Conservation (phyloP, 2,888 invertebrate species). For the Thereva unica region DNA sequence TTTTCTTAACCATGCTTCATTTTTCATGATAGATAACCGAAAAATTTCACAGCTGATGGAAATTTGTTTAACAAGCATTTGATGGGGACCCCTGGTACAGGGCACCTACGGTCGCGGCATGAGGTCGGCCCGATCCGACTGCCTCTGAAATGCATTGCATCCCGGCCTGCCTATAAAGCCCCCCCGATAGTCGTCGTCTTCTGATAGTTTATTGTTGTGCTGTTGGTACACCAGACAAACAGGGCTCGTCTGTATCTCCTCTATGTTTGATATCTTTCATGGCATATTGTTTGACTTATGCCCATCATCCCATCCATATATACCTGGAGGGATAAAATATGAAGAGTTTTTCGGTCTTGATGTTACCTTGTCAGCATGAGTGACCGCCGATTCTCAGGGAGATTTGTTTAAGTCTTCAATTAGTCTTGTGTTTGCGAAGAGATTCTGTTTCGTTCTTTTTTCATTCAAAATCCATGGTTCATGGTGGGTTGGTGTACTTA, state of each 20-base stretch:
- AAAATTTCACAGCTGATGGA: neutral
- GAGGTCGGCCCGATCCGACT: neutral
- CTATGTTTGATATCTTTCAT: constrained; percentile 2
- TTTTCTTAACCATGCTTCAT: neutral
- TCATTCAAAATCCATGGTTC: neutral
- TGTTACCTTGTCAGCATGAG: neutral
- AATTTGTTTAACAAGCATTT: neutral
- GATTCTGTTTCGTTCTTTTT: neutral
- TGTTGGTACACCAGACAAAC: constrained; percentile 3
- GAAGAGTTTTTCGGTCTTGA: neutral
- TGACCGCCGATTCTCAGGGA: constrained; percentile 10
- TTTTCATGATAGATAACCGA: constrained; percentile 1
- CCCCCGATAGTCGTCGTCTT: neutral
- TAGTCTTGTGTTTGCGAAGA: neutral
- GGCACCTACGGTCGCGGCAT: neutral
- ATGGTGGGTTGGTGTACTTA: neutral
- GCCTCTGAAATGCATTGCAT: neutral
- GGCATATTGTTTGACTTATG: neutral
- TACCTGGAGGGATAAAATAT: neutral
- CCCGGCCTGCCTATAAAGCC: too few relatives aligned
- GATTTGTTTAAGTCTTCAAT: constrained; percentile 7
- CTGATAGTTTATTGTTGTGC: constrained; percentile 19
- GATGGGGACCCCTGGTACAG: neutral
- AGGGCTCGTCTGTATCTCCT: neutral
- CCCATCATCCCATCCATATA: neutral